These are phyloP conservation scores for Lymantria monacha DNA, from an alignment of 2,888 invertebrate genomes.

Conservation along the genomic window DNA sequence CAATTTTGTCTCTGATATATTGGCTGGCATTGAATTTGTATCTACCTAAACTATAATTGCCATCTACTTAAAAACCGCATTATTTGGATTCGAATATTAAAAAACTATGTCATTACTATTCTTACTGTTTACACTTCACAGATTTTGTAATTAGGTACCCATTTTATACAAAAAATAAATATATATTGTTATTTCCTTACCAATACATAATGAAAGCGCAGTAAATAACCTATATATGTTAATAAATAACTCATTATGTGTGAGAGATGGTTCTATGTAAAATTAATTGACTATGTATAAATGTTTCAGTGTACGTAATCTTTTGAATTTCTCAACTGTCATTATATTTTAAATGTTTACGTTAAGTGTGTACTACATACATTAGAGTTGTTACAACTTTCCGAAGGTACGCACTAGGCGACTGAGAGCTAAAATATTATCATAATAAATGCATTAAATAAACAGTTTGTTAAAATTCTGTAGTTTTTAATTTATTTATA, in stretches of 20 bases:
- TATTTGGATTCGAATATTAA: conserved; percentile 7
- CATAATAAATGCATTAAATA: conserved; percentile 81
- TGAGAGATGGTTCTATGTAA: conserved; percentile 2
- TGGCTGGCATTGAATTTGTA: conserved; percentile 38
- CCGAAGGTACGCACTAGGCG: conserved; percentile 82
- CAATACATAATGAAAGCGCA: neutral
- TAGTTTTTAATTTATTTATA: conserved; percentile 36
- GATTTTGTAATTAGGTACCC: conserved; percentile 11
- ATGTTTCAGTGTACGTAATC: conserved; percentile 34
- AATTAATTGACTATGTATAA: conserved; percentile 11
- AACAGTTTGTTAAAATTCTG: conserved; percentile 76
- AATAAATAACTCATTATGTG: neutral
- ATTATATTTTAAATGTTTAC: conserved; percentile 35
- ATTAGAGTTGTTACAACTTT: conserved; percentile 79
- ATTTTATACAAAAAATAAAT: conserved; percentile 13
- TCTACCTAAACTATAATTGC: conserved; percentile 1
- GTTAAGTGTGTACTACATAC: conserved; percentile 43
- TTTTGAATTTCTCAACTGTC: conserved; percentile 39
- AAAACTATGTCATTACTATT: conserved; percentile 12
- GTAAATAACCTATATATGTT: neutral
- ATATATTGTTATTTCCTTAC: conserved; percentile 6
- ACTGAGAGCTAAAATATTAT: conserved; percentile 82
- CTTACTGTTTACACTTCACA: conserved; percentile 11
- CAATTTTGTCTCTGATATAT: conserved; percentile 55
- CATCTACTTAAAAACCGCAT: no score